Evolutionary conservation across 2,888 invertebrate genomes (phyloP), one percentile per base, ranked within the genome.

Genomic region (Gryllus longicercus): DNA sequence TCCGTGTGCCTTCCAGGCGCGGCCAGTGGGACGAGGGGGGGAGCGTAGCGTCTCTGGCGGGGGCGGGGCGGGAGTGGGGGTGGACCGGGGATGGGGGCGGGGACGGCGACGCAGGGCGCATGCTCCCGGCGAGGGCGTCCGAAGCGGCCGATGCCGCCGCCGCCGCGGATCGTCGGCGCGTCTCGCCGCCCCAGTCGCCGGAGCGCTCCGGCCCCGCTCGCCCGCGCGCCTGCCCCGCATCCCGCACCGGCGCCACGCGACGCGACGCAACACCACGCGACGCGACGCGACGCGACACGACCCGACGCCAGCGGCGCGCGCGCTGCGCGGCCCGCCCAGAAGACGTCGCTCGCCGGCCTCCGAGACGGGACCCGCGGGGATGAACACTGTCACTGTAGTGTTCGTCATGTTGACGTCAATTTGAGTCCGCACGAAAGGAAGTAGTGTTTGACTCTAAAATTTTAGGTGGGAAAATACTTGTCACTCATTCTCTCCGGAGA

Each of bases 181-280:
- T 79, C 78, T 85, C 85, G 0, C 21, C 76, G 0, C 83, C 50
- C 85, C 85, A 5, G 77, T 38, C 23, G 84, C 84, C 23, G 83
- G 84, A 2, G 75, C 82, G n/a, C 84, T 84, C n/a, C 83, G 82
- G 10, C 86, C 86, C 76, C 83, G 83, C 49, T 83, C 85, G 79
- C 51, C 51, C 51, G 78, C 50, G 2, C 5, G 50, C 50, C 16
- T 11, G 23, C 78, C n/a, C 10, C 84, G 80, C 18, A n/a, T n/a
- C 78, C 79, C 78, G 85, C 85, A 0, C 21, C 76, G 0, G 83
- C 49, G 38, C 85, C 85, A 4, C 63, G 25, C 23, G 84, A 84
- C 23, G 83, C 84, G 1, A n/a, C n/a, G n/a, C n/a, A n/a, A n/a
- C n/a, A n/a, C n/a, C n/a, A n/a, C 49, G 25, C 23, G 84, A 84